Conservation (phyloP, 1,140 invertebrate genomes). For the Heliconius hermathena region DNA sequence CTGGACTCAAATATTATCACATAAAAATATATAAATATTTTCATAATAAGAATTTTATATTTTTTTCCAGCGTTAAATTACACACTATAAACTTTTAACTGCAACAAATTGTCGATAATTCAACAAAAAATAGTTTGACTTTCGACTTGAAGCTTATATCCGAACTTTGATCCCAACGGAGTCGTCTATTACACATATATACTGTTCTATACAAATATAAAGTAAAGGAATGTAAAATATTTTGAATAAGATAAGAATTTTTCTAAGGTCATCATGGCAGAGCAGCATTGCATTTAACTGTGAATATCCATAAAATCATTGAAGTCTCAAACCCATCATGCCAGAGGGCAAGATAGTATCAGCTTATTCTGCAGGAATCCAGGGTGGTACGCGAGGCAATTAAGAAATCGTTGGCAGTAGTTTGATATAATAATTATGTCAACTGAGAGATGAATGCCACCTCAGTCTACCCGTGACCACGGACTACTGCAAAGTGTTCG, state of each 20-base stretch:
- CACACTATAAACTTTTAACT: not conserved
- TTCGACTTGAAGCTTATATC: not conserved
- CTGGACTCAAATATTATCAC: too few relatives aligned
- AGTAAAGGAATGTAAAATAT: not conserved
- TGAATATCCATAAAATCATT: too few relatives aligned
- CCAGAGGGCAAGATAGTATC: too few relatives aligned
- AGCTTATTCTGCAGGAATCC: too few relatives aligned
- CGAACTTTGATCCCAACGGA: not conserved
- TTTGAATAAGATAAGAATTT: not conserved
- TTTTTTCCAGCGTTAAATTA: not conserved
- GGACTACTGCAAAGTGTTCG: too few relatives aligned
- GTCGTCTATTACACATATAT: not conserved
- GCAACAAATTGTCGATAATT: conserved; percentile 9
- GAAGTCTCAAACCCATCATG: too few relatives aligned
- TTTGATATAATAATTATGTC: too few relatives aligned
- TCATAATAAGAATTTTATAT: not conserved
- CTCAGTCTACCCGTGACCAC: too few relatives aligned
- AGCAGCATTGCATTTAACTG: too few relatives aligned
- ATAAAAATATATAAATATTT: not conserved
- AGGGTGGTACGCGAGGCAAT: too few relatives aligned
- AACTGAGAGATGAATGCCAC: too few relatives aligned
- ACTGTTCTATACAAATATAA: not conserved
- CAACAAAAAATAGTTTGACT: not conserved
- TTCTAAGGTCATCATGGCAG: not conserved
- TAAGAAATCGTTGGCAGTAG: too few relatives aligned